phyloP scores from a whole-genome alignment of 2,113 vertebrate genomes.

The Oceanodroma tethys region DNA sequence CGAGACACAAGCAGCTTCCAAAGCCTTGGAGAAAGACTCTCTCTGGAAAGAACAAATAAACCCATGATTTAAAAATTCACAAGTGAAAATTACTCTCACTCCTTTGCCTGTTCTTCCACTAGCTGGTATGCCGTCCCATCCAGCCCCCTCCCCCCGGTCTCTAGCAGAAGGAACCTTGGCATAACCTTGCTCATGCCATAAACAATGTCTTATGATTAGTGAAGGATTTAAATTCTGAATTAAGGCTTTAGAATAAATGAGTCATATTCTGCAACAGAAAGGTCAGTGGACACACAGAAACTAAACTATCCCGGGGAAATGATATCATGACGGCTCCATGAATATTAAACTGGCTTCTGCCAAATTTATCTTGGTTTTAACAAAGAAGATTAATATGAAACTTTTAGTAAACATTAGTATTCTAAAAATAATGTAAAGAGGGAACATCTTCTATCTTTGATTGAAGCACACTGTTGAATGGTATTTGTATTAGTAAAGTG shows the following conservation, averaged over 20 bases:
- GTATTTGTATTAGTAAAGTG: not conserved
- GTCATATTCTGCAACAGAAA: not conserved
- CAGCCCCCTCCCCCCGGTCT: not conserved
- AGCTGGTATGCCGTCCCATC: not conserved
- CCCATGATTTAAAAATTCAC: not conserved
- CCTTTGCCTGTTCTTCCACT: not conserved
- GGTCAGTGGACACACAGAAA: not conserved
- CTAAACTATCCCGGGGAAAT: not conserved
- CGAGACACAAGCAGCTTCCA: rapidly evolving
- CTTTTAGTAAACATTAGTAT: not conserved
- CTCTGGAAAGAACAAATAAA: not conserved
- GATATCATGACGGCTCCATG: rapidly evolving
- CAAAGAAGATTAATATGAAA: not conserved
- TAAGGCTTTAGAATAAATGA: not conserved
- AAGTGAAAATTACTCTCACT: not conserved
- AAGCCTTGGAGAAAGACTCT: not conserved
- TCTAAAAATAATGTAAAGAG: not conserved
- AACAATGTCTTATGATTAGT: not conserved
- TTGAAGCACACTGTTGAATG: not conserved
- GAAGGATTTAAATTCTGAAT: not conserved
- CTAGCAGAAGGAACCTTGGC: not conserved
- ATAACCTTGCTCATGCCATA: not conserved
- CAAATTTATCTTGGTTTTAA: not conserved
- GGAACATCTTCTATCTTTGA: not conserved
- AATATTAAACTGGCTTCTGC: not conserved